phyloP scores from a whole-genome alignment of 2,888 invertebrate species.

The Acronicta leporina region DNA sequence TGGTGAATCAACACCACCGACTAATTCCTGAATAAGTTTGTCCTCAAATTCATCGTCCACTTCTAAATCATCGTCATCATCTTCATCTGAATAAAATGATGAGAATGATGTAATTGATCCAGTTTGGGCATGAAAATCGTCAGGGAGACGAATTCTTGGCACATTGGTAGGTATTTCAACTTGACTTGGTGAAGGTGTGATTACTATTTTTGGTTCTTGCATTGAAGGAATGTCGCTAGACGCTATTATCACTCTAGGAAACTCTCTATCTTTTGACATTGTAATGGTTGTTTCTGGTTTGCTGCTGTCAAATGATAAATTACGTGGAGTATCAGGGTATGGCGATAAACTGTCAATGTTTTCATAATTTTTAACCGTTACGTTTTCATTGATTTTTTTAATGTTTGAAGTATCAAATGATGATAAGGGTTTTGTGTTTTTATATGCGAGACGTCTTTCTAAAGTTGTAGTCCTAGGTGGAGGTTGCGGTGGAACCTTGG shows the following conservation, averaged over 20 bases:
- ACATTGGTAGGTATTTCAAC: constrained; percentile 75
- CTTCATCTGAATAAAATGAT: constrained; percentile 80
- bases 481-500: constrained; percentile 91
- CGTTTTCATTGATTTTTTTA: constrained; percentile 66
- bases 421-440: constrained; percentile 78
- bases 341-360: constrained; percentile 77
- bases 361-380: constrained; percentile 72
- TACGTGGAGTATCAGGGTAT: constrained; percentile 49
- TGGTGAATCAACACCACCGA: constrained; percentile 83
- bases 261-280: constrained; percentile 70
- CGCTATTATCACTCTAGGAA: constrained; percentile 87
- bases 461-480: constrained; percentile 93
- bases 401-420: constrained; percentile 74
- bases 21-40: constrained; percentile 81
- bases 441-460: constrained; percentile 87
- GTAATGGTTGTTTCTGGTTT: constrained; percentile 53
- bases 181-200: constrained; percentile 87
- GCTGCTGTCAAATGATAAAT: constrained; percentile 68
- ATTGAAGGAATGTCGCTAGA: constrained; percentile 81
- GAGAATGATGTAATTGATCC: constrained; percentile 79
- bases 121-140: constrained; percentile 79
- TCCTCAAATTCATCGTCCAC: constrained; percentile 80
- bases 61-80: constrained; percentile 69
- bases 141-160: constrained; percentile 86
- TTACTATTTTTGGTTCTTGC: constrained; percentile 90